Base-by-base conservation (phyloP, 2,888 invertebrate species). In the Pammene fasciana region DNA sequence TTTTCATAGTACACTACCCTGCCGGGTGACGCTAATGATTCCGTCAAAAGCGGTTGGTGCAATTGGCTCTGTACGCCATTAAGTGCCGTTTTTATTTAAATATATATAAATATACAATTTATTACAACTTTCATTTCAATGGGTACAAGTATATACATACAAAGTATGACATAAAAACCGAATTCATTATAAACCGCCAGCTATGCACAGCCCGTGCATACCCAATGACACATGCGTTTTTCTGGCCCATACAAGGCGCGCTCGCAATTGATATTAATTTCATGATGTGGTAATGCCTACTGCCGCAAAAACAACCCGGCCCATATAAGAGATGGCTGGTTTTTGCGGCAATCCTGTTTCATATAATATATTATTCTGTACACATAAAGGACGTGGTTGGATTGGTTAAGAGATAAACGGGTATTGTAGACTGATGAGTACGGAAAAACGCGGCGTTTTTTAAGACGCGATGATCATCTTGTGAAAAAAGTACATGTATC, bases 241-340 rank as follows among this genome's bases (percentile, higher is more conserved):
- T 78, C 76, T 71, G 65, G 67, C 70, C 79, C 79, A 71, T 78
- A 80, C 77, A 85, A 78, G 86, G 80, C 77, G 77, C 76, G 68
- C 72, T 76, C 78, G 79, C 86, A 86, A 87, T 88, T 88, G 87
- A 86, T 88, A 88, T 87, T 88, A 88, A 88, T 89, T 88, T 88
- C 86, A 85, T 83, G 85, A 85, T 80, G 79, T 78, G 77, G 81
- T 80, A 83, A 82, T 82, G 54, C 18, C 16, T 50, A 26, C 11
- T 13, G 78, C 72, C 60, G 76, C 79, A 86, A 86, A 87, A 88
- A 86, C 72, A 62, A 54, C 38, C 68, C 71, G 65, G 59, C 68
- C 72, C 72, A 72, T 73, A 71, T 74, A 75, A 70, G 75, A 74
- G 74, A 74, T 64, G 75, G 75, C 72, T 6, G 45, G 75, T 79